Percentiles rank a stretch among this genome's conserved stretches.
These are phyloP conservation scores for Panthera leo DNA, from an alignment of 2,113 vertebrate genomes.

Conservation along the genomic window DNA sequence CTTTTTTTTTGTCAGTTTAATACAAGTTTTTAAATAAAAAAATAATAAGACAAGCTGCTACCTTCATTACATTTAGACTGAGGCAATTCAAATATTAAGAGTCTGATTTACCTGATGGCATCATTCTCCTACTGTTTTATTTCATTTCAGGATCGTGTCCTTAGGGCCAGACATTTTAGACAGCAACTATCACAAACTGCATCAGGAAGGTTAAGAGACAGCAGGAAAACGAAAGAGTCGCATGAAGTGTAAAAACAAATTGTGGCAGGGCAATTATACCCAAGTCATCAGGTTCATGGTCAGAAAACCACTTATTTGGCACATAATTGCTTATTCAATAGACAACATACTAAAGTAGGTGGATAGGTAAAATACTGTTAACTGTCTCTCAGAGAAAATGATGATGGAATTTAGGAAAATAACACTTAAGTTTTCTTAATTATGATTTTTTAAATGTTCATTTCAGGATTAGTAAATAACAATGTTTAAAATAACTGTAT, in stretches of 20 bases:
- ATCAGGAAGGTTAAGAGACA: constrained; percentile 3
- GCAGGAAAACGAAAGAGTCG: background rate
- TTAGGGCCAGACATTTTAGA: background rate
- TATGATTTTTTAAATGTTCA: background rate
- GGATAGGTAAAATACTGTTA: background rate
- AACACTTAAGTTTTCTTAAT: background rate
- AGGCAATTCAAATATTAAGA: background rate
- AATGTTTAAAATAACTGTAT: background rate
- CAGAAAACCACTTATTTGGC: background rate
- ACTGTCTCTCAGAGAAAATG: background rate
- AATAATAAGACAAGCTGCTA: background rate
- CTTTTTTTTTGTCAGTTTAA: background rate
- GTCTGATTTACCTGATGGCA: background rate
- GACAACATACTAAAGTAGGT: background rate
- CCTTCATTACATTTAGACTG: background rate
- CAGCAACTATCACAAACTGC: constrained; percentile 13
- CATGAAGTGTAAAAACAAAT: background rate
- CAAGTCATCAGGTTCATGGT: background rate
- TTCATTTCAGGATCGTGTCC: background rate
- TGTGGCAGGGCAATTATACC: background rate
- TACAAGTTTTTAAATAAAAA: background rate
- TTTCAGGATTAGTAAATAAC: background rate
- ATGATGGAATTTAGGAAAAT: background rate
- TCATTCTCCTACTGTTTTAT: background rate
- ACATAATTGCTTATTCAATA: background rate